A percentile compares a stretch with the other conserved stretches of the same genome.
phyloP scores from a whole-genome alignment of 2,888 invertebrate genomes.

The Linnaemya vulpina region DNA sequence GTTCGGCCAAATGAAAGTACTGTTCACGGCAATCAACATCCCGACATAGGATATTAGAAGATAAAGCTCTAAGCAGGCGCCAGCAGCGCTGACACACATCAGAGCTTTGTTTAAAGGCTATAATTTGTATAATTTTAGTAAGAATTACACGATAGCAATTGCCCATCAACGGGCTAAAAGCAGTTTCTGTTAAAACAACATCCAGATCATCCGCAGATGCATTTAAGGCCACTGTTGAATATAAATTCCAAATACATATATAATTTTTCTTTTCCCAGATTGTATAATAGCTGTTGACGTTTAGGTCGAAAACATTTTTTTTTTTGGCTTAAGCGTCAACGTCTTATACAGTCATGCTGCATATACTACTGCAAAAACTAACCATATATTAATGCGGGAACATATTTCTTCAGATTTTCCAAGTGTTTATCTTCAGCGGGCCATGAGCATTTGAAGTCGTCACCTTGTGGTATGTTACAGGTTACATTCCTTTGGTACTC shows the following conservation, averaged over 20 bases:
- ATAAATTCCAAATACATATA: neutral
- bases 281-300: too few relatives aligned
- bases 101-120: slow-evolving; percentile 81
- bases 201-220: slow-evolving; percentile 76
- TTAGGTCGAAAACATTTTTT: too few relatives aligned
- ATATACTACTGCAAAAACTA: slow-evolving; percentile 9
- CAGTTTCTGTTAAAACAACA: slow-evolving; percentile 76
- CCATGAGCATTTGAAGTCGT: slow-evolving; percentile 77
- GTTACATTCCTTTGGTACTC: slow-evolving; percentile 80
- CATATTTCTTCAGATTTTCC: slow-evolving; percentile 77
- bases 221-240: slow-evolving; percentile 75
- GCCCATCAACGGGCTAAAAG: slow-evolving; percentile 80
- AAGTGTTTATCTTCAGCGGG: slow-evolving; percentile 78
- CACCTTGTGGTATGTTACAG: slow-evolving; percentile 75
- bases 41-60: slow-evolving; percentile 78
- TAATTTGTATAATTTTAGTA: slow-evolving; percentile 80
- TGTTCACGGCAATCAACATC: slow-evolving; percentile 79
- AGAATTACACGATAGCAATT: slow-evolving; percentile 80
- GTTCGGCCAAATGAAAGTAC: slow-evolving; percentile 81
- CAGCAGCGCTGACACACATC: slow-evolving; percentile 79
- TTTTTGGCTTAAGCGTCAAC: too few relatives aligned
- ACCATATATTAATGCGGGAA: slow-evolving; percentile 79
- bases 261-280: neutral
- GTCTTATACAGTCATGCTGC: too few relatives aligned
- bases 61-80: slow-evolving; percentile 79